Base-by-base conservation (phyloP, 2,888 invertebrate species). In the Trachelus iudaicus region DNA sequence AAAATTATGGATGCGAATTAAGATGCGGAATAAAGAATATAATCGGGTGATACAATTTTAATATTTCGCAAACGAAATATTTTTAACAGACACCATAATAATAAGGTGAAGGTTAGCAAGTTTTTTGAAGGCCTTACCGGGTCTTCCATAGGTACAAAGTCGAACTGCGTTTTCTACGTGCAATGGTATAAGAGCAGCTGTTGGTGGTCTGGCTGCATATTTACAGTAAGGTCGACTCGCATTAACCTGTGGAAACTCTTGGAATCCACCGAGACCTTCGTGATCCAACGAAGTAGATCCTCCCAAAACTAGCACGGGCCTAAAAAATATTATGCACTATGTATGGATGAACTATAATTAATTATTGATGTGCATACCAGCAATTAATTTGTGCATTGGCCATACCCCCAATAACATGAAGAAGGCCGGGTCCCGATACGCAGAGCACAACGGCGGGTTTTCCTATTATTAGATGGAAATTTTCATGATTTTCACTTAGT, bases 311-410 rank as follows among this genome's bases (percentile, higher is more conserved):
- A 99, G 88, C 75, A 99, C 92, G 0, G 99, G 99, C 95, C 95
- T 94, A 81, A 40, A 23, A 40, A 40, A 40, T 15, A 40, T 40
- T 23, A 40, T 23, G 40, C 15, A 15, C 15, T 40, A 15, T 15
- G 4, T 40, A 23, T 15, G 40, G 40, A 40, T 6, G 2, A 40
- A 40, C 9, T 23, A 40, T 40, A 40, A 23, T 40, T 40, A 15
- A 40, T 40, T 40, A 37, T 69, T 69, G 30, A 30, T 69, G 31
- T 80, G 84, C 88, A 82, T 86, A 94, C 98, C 98, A 99, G 90
- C 97, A 97, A 92, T 99, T 99, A 6, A 97, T 94, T 92, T 98
- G 98, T 3, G 99, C 98, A 93, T 99, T 99, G 23, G 98, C 98
- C 96, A 99, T 96, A 35, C 99, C 99, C 77, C 97, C 98, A 77